Evolutionary conservation across 2,797 vertebrate species (phyloP).

Genomic region (Centroberyx gerrardi): DNA sequence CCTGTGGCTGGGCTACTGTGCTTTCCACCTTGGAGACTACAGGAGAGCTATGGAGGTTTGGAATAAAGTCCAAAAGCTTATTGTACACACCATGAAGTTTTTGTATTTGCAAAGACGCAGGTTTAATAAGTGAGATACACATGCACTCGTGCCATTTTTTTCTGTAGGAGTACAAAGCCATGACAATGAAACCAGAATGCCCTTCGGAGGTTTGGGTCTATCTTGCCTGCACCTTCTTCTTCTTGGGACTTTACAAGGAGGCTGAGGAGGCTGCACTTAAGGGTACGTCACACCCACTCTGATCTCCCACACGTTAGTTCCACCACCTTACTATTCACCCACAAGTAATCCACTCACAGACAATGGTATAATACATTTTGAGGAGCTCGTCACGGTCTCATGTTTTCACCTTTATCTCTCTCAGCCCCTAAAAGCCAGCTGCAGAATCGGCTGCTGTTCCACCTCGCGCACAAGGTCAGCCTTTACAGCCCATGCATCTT

Average conservation of each 20-base stretch:
- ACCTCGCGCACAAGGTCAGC: slow-evolving; percentile 92
- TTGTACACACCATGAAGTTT: not conserved
- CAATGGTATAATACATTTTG: not conserved
- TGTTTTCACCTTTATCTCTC: slow-evolving; percentile 32
- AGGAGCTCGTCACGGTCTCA: slow-evolving; percentile 2
- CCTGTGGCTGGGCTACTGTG: slow-evolving; percentile 90
- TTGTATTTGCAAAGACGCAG: not conserved
- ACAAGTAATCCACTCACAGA: not conserved
- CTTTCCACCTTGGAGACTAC: slow-evolving; percentile 92
- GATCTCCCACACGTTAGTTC: slow-evolving; percentile 1
- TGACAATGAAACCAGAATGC: slow-evolving; percentile 81
- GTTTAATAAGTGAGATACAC: not conserved
- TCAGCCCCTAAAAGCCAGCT: slow-evolving; percentile 89
- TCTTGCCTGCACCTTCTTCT: slow-evolving; percentile 90
- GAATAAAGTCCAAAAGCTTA: not conserved
- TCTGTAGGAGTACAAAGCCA: slow-evolving; percentile 87
- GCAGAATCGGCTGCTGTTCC: slow-evolving; percentile 92
- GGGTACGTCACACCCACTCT: slow-evolving; percentile 77
- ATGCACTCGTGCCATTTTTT: too few species aligned
- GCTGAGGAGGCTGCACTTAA: slow-evolving; percentile 90
- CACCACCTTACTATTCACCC: not conserved
- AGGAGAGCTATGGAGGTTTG: slow-evolving; percentile 90
- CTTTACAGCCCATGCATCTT: not conserved
- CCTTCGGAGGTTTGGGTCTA: slow-evolving; percentile 90
- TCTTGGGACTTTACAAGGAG: slow-evolving; percentile 91